Conservation (phyloP, 2,888 invertebrate genomes). For the Megamerina dolium region DNA sequence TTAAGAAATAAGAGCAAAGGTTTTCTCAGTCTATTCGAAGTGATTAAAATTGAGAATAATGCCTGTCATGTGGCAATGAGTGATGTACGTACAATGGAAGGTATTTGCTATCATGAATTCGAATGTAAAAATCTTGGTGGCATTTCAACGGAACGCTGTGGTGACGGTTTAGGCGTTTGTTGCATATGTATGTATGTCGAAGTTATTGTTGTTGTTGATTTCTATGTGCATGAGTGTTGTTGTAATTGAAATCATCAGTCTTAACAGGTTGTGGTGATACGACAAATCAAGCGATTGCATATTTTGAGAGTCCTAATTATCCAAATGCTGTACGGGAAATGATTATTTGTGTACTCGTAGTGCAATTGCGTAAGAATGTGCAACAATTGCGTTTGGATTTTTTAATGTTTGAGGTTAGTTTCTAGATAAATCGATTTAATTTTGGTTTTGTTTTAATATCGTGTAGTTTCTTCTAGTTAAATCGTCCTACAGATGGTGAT, state of each 20-base stretch:
- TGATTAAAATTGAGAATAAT: slow-evolving; percentile 64
- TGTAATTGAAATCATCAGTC: slow-evolving; percentile 49
- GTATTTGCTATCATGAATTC: slow-evolving; percentile 62
- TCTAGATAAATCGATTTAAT: slow-evolving; percentile 31
- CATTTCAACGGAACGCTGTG: slow-evolving; percentile 60
- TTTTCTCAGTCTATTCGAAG: slow-evolving; percentile 64
- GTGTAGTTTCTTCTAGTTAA: slow-evolving; percentile 51
- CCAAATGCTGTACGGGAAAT: slow-evolving; percentile 56
- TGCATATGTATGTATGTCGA: slow-evolving; percentile 61
- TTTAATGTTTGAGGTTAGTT: slow-evolving; percentile 59
- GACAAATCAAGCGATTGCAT: slow-evolving; percentile 58
- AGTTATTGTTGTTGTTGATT: background rate
- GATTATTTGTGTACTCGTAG: slow-evolving; percentile 59
- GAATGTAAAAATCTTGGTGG: slow-evolving; percentile 63
- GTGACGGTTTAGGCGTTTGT: slow-evolving; percentile 67
- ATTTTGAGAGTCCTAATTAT: slow-evolving; percentile 68
- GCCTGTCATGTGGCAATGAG: slow-evolving; percentile 51
- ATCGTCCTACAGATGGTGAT: slow-evolving; percentile 62
- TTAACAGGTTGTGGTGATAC: slow-evolving; percentile 61
- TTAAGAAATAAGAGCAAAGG: slow-evolving; percentile 41
- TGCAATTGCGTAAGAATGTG: slow-evolving; percentile 56
- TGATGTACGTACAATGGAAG: slow-evolving; percentile 57
- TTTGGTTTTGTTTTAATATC: background rate
- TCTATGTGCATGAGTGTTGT: background rate
- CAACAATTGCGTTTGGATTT: slow-evolving; percentile 67